Conservation (phyloP, 2,113 vertebrate genomes). For the Periophthalmus modestus region DNA sequence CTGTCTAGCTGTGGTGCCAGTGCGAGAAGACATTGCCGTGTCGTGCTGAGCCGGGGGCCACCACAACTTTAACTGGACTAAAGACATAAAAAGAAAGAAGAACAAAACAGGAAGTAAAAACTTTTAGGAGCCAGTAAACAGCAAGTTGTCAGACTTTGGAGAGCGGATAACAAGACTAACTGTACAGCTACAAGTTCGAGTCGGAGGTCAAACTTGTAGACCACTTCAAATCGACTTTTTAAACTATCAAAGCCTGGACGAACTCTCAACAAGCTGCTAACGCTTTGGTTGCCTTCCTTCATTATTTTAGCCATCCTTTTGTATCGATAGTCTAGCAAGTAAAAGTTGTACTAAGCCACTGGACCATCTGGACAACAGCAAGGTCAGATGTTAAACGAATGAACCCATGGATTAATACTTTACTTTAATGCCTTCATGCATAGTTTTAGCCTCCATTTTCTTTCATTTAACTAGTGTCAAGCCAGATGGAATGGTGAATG, state of each 20-base stretch:
- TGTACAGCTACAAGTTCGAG: neutral
- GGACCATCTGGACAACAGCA: neutral
- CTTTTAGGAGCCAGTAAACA: conserved; percentile 12
- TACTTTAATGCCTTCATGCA: neutral
- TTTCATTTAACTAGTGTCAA: neutral
- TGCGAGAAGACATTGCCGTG: conserved; percentile 26
- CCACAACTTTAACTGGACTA: conserved; percentile 41
- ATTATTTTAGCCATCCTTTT: neutral
- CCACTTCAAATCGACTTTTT: conserved; percentile 3
- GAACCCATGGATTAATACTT: neutral
- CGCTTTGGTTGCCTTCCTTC: conserved; percentile 7
- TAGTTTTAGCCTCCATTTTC: neutral
- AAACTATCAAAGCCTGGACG: conserved; percentile 12
- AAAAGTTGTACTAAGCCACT: neutral
- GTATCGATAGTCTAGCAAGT: neutral
- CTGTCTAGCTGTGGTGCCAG: conserved; percentile 52
- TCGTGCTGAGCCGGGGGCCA: conserved; percentile 53
- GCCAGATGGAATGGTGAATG: neutral
- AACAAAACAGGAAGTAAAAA: conserved; percentile 30
- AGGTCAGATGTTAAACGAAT: neutral
- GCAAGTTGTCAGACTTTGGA: conserved; percentile 58
- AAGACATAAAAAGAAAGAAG: conserved; percentile 26
- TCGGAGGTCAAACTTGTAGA: neutral
- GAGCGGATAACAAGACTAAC: conserved; percentile 27
- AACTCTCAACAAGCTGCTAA: conserved; percentile 3